Conservation (phyloP, 2,113 vertebrate species). For the Indicator maculatus region DNA sequence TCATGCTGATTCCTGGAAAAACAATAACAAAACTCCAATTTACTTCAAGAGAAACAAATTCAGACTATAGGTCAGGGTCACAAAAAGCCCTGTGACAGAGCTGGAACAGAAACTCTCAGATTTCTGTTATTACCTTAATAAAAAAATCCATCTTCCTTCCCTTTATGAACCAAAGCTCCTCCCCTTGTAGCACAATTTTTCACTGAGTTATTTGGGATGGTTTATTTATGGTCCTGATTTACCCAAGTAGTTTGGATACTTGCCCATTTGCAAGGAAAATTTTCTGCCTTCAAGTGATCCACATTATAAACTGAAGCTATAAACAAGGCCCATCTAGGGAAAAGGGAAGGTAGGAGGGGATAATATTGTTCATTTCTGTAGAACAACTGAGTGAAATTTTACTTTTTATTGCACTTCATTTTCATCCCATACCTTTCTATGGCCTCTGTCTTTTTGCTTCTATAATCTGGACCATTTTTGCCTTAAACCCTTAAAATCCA, state of each 20-base stretch:
- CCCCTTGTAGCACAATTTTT: neutral
- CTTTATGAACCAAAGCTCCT: neutral
- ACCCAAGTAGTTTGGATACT: slow-evolving; percentile 56
- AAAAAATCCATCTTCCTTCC: neutral
- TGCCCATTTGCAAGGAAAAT: slow-evolving; percentile 63
- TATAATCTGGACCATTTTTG: slow-evolving; percentile 60
- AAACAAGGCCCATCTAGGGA: slow-evolving; percentile 44
- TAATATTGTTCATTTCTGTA: slow-evolving; percentile 53
- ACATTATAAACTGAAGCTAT: slow-evolving; percentile 60
- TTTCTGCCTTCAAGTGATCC: slow-evolving; percentile 56
- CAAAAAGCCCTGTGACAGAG: neutral
- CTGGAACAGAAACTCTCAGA: neutral
- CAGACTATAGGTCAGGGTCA: neutral
- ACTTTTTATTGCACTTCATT: slow-evolving; percentile 63
- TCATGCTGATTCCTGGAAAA: neutral
- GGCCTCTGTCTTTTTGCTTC: neutral
- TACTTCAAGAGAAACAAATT: slow-evolving; percentile 4
- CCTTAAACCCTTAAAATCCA: slow-evolving; percentile 53
- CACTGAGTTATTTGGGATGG: neutral
- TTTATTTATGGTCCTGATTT: slow-evolving; percentile 40
- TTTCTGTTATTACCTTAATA: neutral
- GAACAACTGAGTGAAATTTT: slow-evolving; percentile 47
- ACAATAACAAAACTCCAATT: neutral
- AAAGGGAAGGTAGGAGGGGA: neutral
- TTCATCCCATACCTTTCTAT: slow-evolving; percentile 53